These are phyloP conservation scores for Monopterus albus DNA, from an alignment of 2,113 vertebrate genomes.

Conservation along the genomic window DNA sequence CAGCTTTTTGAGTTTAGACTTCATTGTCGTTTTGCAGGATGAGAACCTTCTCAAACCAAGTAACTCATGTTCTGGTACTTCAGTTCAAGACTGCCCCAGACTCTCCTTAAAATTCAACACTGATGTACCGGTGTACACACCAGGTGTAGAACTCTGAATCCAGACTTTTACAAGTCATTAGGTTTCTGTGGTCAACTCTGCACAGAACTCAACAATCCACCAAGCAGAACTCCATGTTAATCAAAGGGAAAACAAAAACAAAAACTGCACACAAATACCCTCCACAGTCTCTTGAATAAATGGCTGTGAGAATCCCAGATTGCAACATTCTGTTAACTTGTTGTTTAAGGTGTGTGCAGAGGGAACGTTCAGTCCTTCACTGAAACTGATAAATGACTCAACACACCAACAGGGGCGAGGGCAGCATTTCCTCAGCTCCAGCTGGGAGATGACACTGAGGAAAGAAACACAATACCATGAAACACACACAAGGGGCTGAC, in stretches of 20 bases:
- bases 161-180: not conserved
- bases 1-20: not conserved
- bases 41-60: not conserved
- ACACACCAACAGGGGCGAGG: constrained; percentile 9
- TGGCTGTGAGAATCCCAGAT: no score
- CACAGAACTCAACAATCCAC: no score
- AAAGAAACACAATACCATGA: constrained; percentile 40
- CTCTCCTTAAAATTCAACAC: not conserved
- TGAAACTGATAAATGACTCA: constrained; percentile 16
- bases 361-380: constrained; percentile 19
- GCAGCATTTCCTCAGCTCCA: constrained; percentile 27
- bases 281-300: no score
- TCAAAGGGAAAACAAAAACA: no score
- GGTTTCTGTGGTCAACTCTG: not conserved
- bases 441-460: constrained; percentile 25
- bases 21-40: not conserved
- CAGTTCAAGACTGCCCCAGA: not conserved
- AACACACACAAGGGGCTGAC: not conserved
- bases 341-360: constrained; percentile 2
- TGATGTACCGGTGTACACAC: not conserved
- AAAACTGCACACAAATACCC: no score
- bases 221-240: no score
- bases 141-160: no score
- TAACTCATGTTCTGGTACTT: not conserved
- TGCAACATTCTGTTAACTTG: not conserved